Conservation (phyloP, 2,888 invertebrate genomes). For the Epicampocera succincta region DNA sequence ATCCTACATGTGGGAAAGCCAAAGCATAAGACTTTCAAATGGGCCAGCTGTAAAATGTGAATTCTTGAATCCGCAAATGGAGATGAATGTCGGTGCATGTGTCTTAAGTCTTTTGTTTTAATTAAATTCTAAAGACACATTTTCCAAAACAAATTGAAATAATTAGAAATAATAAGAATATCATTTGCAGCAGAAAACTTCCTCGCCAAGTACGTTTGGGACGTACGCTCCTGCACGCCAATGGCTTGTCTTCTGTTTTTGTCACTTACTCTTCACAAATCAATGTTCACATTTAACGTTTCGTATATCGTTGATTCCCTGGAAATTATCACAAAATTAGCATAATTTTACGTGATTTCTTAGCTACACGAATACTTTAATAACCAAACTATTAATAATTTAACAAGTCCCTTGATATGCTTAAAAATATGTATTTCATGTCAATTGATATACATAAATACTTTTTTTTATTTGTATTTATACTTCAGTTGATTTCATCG, state of each 20-base stretch:
- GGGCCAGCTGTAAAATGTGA: too few species aligned
- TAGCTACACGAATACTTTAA: constrained; percentile 25
- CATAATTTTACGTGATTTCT: constrained; percentile 68
- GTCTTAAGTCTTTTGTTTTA: constrained; percentile 38
- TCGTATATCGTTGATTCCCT: constrained; percentile 42
- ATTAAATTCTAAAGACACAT: background rate
- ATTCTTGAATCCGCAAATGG: too few species aligned
- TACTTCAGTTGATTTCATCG: constrained; percentile 32
- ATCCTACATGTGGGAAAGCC: too few species aligned
- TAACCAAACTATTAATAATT: constrained; percentile 43
- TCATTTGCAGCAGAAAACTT: background rate
- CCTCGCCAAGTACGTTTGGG: too few species aligned
- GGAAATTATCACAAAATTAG: constrained; percentile 64
- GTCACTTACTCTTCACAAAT: constrained; percentile 24
- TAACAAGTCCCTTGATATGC: constrained; percentile 5
- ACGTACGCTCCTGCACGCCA: constrained; percentile 1
- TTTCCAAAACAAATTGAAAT: background rate
- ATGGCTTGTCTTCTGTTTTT: constrained; percentile 2
- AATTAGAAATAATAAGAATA: background rate
- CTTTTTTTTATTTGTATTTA: constrained; percentile 26
- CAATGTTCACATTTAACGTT: constrained; percentile 11
- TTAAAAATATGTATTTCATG: constrained; percentile 36
- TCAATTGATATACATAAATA: constrained; percentile 45
- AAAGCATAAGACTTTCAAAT: too few species aligned
- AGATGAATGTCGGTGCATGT: too few species aligned